Evolutionary conservation across 2,797 vertebrate species (phyloP), one percentile per base, ranked within the genome.

Genomic region (Taeniopygia guttata): DNA sequence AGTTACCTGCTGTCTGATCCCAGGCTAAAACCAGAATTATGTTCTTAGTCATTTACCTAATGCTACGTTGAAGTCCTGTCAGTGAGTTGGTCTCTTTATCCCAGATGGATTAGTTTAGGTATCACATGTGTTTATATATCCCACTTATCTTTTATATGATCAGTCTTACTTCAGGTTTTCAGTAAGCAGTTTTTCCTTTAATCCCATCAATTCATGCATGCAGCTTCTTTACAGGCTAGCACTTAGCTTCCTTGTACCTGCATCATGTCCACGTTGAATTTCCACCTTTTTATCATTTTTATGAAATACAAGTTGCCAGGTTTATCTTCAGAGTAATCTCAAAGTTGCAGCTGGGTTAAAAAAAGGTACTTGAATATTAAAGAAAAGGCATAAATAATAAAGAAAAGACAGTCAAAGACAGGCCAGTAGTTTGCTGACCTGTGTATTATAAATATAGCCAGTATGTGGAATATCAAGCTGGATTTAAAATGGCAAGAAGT

Each of bases 311-410:
- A 27, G 6, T 40, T 73, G 68, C 40, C 25, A 62, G 81, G 34
- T 84, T 90, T 95, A 46, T 86, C 64, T 90, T 94, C n/a, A 51
- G 58, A 70, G 67, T 64, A 91, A 88, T 94, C 27, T 38, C 54
- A 11, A 29, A 85, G 34, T 81, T 75, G 46, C 54, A 93, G 64
- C 74, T 87, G 60, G 49, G n/a, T 90, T 87, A 34, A 34, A 29
- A 89, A 82, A 42, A 81, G 55, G 38, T 63, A 43, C 63, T 42
- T 75, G 22, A 72, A 38, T 84, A 62, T 56, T 72, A 45, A 56
- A 91, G 59, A 56, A 86, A 74, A 88, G 5, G 49, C 87, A 68
- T 51, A 20, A 48, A 17, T 48, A 93, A 77, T 79, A 84, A 45
- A 51, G 42, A 78, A 52, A 74, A 83, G 25, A 6, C 21, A 40